Evolutionary conservation across 2,797 vertebrate genomes (phyloP).

Genomic region (Sparus aurata): DNA sequence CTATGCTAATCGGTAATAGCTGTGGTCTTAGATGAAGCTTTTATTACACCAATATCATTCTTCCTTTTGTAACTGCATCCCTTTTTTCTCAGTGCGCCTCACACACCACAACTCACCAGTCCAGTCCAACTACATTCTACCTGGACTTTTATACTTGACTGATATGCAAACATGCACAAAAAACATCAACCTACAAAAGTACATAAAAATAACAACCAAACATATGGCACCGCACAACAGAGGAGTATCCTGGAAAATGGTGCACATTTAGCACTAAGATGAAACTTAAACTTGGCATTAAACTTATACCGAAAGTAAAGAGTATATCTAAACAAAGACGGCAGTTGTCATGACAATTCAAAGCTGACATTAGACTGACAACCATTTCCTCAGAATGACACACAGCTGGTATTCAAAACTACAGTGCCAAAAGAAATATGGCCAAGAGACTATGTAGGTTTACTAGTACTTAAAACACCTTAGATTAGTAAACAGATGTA

Average conservation of each 20-base stretch:
- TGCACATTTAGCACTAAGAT: neutral
- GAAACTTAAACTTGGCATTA: neutral
- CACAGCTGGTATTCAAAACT: neutral
- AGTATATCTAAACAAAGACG: neutral
- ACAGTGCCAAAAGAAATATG: neutral
- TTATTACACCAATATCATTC: neutral
- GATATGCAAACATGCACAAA: slow-evolving; percentile 23
- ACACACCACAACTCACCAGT: slow-evolving; percentile 53
- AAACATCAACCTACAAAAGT: slow-evolving; percentile 6
- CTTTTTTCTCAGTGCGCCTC: neutral
- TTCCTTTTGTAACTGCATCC: neutral
- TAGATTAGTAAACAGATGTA: neutral
- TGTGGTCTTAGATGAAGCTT: neutral
- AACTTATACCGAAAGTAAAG: neutral
- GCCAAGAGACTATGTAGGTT: neutral
- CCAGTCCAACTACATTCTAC: slow-evolving; percentile 77
- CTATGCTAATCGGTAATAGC: neutral
- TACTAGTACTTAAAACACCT: neutral
- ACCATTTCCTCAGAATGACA: neutral
- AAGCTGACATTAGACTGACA: slow-evolving; percentile 1
- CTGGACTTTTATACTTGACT: slow-evolving; percentile 8
- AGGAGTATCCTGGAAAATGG: neutral
- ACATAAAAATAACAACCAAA: neutral
- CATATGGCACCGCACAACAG: neutral
- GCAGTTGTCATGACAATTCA: neutral